Base-by-base conservation (phyloP, 2,113 vertebrate species). In the Eolophus roseicapilla region DNA sequence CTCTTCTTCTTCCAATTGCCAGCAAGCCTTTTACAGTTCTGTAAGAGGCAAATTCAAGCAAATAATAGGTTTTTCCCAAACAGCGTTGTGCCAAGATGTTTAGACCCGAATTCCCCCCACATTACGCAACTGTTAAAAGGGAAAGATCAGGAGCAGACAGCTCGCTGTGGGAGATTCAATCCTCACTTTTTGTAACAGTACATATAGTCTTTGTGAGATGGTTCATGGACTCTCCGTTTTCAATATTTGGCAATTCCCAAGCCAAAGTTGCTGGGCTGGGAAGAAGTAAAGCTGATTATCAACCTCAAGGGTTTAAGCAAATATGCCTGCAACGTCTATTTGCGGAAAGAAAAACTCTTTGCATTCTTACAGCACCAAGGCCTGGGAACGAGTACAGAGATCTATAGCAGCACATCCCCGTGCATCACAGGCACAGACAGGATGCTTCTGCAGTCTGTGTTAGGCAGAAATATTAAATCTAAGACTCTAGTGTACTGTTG, bases 291-390 rank as follows among this genome's bases (percentile, higher is more conserved):
- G 6, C 86, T 97, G 88, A 94, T 91, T 82, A 90, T 87, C 93
- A 96, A 33, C 92, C 94, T 92, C 95, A 74, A 91, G 90, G 92
- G 94, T 85, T 96, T 97, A 89, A 94, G 91, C 86, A 95, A 96
- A 93, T 94, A 96, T 80, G 73, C 44, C 80, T 94, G 81, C 55
- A 91, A 59, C 11, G 0, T 95, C 94, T 95, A 88, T 95, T 95
- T 97, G 90, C 75, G 87, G 91, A 95, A 96, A 95, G 87, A 88
- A 94, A 83, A 96, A 77, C 73, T 86, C 69, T 43, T 43, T 8
- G 44, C 92, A 55, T 94, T 96, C 86, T 90, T 89, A 24, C 29
- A 74, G 68, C 53, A 85, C 46, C 41, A 33, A 63, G 65, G 17
- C 88, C 74, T 96, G 94, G 92, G 95, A 97, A 96, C 3, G 0